These are phyloP conservation scores for Apodemia mormo DNA, from an alignment of 2,888 invertebrate genomes.

Conservation along the genomic window DNA sequence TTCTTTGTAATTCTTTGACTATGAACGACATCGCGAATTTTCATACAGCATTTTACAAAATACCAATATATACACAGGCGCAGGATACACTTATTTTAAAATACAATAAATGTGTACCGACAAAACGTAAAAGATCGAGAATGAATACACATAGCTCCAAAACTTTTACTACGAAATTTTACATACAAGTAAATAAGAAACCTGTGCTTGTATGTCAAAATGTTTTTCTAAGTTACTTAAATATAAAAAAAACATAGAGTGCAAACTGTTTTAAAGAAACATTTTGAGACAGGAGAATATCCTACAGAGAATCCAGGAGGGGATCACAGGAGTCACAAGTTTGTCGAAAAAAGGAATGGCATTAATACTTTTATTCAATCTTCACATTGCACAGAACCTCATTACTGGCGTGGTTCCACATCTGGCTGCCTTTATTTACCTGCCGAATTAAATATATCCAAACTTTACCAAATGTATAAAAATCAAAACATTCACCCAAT, in stretches of 20 bases:
- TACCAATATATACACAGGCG: background rate
- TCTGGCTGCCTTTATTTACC: background rate
- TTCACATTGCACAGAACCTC: slow-evolving; percentile 8
- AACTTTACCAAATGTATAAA: slow-evolving; percentile 19
- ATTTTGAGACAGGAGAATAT: slow-evolving; percentile 13
- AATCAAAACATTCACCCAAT: slow-evolving; percentile 10
- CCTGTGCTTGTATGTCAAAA: slow-evolving; percentile 20
- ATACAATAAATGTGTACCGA: slow-evolving; percentile 4
- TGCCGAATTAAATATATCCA: slow-evolving; percentile 17
- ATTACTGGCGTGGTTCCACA: slow-evolving; percentile 9
- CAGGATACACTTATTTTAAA: slow-evolving; percentile 18
- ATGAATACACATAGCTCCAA: slow-evolving; percentile 18
- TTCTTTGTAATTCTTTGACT: background rate
- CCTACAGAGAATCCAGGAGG: slow-evolving; percentile 12
- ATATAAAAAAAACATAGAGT: slow-evolving; percentile 19
- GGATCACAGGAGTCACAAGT: slow-evolving; percentile 19
- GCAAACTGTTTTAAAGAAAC: slow-evolving; percentile 8
- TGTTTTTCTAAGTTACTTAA: slow-evolving; percentile 20
- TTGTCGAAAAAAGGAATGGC: slow-evolving; percentile 1
- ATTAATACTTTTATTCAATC: slow-evolving; percentile 10
- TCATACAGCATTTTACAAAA: slow-evolving; percentile 15
- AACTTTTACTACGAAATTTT: slow-evolving; percentile 21
- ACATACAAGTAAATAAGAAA: slow-evolving; percentile 20
- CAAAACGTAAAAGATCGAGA: slow-evolving; percentile 9
- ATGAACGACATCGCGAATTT: background rate